Base-by-base conservation (phyloP, 2,113 vertebrate genomes). In the Festucalex cinctus region DNA sequence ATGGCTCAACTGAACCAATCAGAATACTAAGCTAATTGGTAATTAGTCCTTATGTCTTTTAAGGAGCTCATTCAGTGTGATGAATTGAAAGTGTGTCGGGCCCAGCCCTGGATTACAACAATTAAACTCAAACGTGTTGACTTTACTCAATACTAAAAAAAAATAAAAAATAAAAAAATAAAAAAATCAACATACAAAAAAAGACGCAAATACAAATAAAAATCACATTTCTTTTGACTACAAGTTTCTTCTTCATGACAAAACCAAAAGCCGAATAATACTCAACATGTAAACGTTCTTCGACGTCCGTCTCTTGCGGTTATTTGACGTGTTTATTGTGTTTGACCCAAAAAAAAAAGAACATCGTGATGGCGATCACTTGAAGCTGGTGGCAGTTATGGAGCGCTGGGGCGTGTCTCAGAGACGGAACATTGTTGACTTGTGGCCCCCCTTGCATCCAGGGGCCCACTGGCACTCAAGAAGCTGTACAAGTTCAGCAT, bases 61-160 rank as follows among this genome's bases (percentile, higher is more conserved):
- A 61, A 39, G 36, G 36, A 61, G 20, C 58, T 60, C 35, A 9
- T 59, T 19, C 61, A 16, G 39, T 63, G 61, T 16, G 59, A 57
- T 9, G 28, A 84, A 83, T 70, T 81, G 80, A 81, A 82, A 82
- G 78, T 84, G 78, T 71, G 67, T 77, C 73, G 87, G 85, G 85
- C 87, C 82, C 85, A 84, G 86, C 85, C 88, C 88, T 84, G 71
- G 77, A 90, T 93, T 92, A 28, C 92, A 93, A 94, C 91, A 92
- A 94, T 91, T 90, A 91, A 91, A 61, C 41, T 17, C 10, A 22
- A 6, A 35, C 20, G 22, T 54, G 53, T 56, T 69, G 9, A 69
- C 67, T 81, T 66, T 79, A n/a, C n/a, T n/a, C n/a, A 51, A 78
- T 63, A 57, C 59, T 13, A 12, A 41, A 13, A 44, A 46, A 46